A percentile compares a stretch with the other conserved stretches of the same genome.
Evolutionary conservation across 1,140 invertebrate genomes (phyloP).

Genomic region (Campoletis sonorensis): DNA sequence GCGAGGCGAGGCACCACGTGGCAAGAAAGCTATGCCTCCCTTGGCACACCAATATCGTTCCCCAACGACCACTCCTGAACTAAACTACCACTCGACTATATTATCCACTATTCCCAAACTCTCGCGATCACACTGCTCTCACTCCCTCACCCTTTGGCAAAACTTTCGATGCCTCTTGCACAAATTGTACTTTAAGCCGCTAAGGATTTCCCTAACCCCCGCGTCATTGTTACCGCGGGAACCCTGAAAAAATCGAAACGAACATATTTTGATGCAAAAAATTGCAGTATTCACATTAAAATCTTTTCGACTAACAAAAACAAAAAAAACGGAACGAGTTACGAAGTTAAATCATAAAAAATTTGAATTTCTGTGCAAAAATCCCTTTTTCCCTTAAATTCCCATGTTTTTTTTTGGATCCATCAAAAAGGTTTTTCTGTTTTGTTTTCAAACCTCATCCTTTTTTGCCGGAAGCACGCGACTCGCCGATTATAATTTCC

Average conservation of each 20-base stretch:
- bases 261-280: no score
- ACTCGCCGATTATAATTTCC: slow-evolving; percentile 44
- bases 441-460: slow-evolving; percentile 10
- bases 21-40: slow-evolving; percentile 74
- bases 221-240: slow-evolving; percentile 33
- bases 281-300: no score
- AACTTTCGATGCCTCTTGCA: slow-evolving; percentile 27
- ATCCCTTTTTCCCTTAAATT: neutral
- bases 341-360: no score
- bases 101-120: slow-evolving; percentile 55
- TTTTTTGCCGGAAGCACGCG: neutral
- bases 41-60: slow-evolving; percentile 72
- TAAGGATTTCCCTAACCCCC: slow-evolving; percentile 12
- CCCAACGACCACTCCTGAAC: slow-evolving; percentile 73
- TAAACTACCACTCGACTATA: slow-evolving; percentile 72
- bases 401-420: neutral
- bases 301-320: no score
- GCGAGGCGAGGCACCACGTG: slow-evolving; percentile 68
- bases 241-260: neutral
- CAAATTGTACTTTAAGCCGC: slow-evolving; percentile 48
- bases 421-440: neutral
- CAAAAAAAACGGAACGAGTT: no score
- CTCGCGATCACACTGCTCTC: slow-evolving; percentile 48
- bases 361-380: no score
- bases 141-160: slow-evolving; percentile 28